Conservation (phyloP, 2,888 invertebrate species). For the Melanotus villosus region DNA sequence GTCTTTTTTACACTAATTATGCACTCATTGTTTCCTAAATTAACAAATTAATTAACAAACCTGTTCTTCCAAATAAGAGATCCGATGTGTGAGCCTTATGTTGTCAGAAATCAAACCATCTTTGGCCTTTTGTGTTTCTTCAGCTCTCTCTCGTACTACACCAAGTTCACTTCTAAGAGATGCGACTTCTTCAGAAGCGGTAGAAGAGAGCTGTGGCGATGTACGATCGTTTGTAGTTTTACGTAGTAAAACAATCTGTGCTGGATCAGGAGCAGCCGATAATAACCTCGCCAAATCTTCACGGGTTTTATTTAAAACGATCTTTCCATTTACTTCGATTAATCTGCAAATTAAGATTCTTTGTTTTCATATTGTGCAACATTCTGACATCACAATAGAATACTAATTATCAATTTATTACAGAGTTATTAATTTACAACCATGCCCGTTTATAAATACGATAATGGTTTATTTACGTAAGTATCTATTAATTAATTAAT, state of each 20-base stretch:
- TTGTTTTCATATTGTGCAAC: no score
- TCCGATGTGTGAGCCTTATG: slow-evolving; percentile 87
- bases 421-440: no score
- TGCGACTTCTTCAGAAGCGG: slow-evolving; percentile 68
- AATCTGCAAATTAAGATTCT: slow-evolving; percentile 70
- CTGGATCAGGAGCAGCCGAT: slow-evolving; percentile 74
- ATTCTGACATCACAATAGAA: no score
- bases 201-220: slow-evolving; percentile 69
- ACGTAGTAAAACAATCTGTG: slow-evolving; percentile 76
- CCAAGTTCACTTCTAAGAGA: slow-evolving; percentile 74
- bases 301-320: slow-evolving; percentile 77
- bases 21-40: no score
- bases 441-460: no score
- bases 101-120: slow-evolving; percentile 82
- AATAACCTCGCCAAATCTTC: slow-evolving; percentile 81
- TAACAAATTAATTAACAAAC: slow-evolving; percentile 68
- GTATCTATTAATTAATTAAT: no score
- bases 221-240: slow-evolving; percentile 59
- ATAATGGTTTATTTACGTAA: no score
- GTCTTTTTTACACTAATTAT: no score
- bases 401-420: no score
- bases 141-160: slow-evolving; percentile 73
- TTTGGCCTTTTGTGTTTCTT: slow-evolving; percentile 76
- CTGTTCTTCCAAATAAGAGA: slow-evolving; percentile 92
- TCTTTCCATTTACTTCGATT: slow-evolving; percentile 86